phyloP scores from a whole-genome alignment of 2,888 invertebrate species.

The Tipula confusa region DNA sequence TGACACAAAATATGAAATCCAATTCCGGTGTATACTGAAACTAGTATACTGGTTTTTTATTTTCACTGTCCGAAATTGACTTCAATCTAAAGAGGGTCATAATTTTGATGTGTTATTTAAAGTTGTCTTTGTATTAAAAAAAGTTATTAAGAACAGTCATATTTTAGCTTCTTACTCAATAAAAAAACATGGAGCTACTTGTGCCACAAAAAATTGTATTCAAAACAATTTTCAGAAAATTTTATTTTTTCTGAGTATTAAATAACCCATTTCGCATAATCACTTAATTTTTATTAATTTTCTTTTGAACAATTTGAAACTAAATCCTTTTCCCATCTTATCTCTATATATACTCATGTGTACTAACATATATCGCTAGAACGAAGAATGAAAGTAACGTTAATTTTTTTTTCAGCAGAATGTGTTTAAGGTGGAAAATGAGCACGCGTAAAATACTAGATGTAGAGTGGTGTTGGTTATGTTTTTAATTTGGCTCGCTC shows the following conservation, averaged over 20 bases:
- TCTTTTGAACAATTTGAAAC: background rate
- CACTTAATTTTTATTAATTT: background rate
- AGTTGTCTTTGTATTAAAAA: no score
- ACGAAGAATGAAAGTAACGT: background rate
- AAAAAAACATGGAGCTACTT: background rate
- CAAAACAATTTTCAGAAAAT: background rate
- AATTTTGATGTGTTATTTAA: no score
- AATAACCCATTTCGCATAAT: background rate
- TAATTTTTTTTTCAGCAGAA: background rate
- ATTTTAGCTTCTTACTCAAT: background rate
- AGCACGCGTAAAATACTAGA: background rate
- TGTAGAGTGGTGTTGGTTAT: background rate
- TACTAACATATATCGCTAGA: background rate
- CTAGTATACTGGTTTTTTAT: no score
- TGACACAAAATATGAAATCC: no score
- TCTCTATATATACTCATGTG: background rate
- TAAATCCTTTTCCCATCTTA: background rate
- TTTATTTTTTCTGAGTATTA: background rate
- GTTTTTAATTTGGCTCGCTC: background rate
- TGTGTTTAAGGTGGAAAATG: background rate
- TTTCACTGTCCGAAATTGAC: no score
- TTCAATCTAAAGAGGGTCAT: no score
- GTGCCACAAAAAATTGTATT: background rate
- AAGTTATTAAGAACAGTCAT: background rate
- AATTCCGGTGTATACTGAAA: no score